Base-by-base conservation (phyloP, 2,888 invertebrate species). In the Papilio gigon region DNA sequence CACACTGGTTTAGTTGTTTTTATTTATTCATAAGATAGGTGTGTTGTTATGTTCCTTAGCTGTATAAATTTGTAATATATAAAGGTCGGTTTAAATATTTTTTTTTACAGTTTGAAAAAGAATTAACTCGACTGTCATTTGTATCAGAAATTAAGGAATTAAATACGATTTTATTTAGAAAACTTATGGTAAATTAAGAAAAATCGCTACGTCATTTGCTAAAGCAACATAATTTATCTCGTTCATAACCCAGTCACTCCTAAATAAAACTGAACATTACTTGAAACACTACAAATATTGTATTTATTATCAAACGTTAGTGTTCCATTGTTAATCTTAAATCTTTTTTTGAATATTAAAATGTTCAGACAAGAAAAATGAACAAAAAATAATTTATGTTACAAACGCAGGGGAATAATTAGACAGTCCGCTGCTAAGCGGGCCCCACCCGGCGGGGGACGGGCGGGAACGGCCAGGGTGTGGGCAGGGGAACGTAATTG, bases 401-500 rank as follows among this genome's bases (percentile, higher is more conserved):
- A 44, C 35, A 61, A 65, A 47, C 20, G 47, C 44, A 47, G 20
- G 59, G 27, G 53, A 30, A 61, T 61, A 65, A 69, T 61, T 62
- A 62, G 40, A 42, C 53, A 47, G 53, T 8, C 71, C 84, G 84
- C 86, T 72, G 1, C 0, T 68, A 75, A n/a, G 77, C 71, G 37
- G 68, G 70, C 87, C 82, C 61, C 75, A 72, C 81, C 76, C n/a
- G 58, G 11, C 53, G 74, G 74, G 77, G 71, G 74, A 71, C 71
- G 68, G 72, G 64, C 40, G 59, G 66, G 62, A 50, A 42, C 73
- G 70, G 70, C 73, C 75, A 67, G 76, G 74, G 72, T 74, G 71
- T 71, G 75, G 76, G 72, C 76, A 78, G 78, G 78, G 78, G 80
- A 85, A 85, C 89, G 88, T 90, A 90, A 91, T 90, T 91, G 90